A percentile compares a stretch with the other conserved stretches of the same genome.
Conservation (phyloP, 2,888 invertebrate genomes). For the Erannis defoliaria region DNA sequence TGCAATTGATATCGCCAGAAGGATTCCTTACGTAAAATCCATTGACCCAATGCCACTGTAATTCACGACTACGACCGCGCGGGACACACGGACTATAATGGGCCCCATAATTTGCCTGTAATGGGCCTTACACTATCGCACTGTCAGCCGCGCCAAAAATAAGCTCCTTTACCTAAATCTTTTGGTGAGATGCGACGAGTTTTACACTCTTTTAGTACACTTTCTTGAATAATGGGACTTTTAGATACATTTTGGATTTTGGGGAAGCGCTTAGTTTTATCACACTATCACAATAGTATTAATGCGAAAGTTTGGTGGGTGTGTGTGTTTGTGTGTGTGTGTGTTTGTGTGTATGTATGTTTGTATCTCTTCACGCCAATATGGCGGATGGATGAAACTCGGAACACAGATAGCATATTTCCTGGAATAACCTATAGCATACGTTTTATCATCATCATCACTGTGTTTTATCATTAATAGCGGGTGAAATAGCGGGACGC, state of each 20-base stretch:
- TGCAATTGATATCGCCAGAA: conserved; percentile 51
- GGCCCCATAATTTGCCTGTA: conserved; percentile 83
- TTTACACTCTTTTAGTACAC: conserved; percentile 23
- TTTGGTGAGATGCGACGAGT: conserved; percentile 43
- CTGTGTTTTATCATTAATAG: too few relatives aligned
- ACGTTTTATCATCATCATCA: too few relatives aligned
- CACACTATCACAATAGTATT: too few relatives aligned
- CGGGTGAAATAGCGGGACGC: too few relatives aligned
- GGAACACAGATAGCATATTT: too few relatives aligned
- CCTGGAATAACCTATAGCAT: too few relatives aligned
- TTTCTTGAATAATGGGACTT: conserved; percentile 9
- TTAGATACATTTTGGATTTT: neutral
- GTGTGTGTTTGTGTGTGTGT: too few relatives aligned
- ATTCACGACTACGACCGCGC: conserved; percentile 73
- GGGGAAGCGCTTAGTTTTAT: too few relatives aligned
- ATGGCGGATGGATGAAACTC: too few relatives aligned
- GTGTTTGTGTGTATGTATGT: too few relatives aligned
- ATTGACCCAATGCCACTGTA: conserved; percentile 78
- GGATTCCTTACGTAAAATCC: conserved; percentile 78
- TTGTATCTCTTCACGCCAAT: too few relatives aligned
- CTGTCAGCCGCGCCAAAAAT: conserved; percentile 82
- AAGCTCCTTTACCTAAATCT: conserved; percentile 76
- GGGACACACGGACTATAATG: conserved; percentile 82
- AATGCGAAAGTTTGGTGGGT: too few relatives aligned
- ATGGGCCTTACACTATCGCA: conserved; percentile 84